These are phyloP conservation scores for Hycleus cichorii DNA, from an alignment of 1,140 invertebrate genomes.

Conservation along the genomic window DNA sequence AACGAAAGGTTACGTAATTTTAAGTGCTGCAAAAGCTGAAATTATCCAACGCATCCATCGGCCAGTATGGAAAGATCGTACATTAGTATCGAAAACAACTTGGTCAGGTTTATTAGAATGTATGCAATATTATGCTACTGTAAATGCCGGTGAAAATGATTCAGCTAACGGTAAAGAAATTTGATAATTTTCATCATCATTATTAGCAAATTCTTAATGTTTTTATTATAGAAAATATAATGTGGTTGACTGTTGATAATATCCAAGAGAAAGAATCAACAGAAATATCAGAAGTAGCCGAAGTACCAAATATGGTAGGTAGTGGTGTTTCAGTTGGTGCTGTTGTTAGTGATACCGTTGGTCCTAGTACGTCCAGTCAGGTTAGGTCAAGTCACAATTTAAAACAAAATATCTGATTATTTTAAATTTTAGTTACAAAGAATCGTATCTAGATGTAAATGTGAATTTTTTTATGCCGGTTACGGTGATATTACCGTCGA, in stretches of 20 bases:
- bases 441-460: constrained; percentile 93
- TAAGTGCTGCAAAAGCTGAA: constrained; percentile 92
- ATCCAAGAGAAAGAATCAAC: constrained; percentile 79
- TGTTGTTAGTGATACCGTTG: constrained; percentile 87
- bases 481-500: constrained; percentile 80
- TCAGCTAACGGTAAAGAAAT: constrained; percentile 38
- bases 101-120: constrained; percentile 93
- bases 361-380: constrained; percentile 59
- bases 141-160: constrained; percentile 69
- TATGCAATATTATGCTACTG: constrained; percentile 99
- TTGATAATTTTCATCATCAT: background rate
- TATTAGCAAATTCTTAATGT: too few relatives aligned
- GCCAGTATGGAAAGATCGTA: constrained; percentile 86
- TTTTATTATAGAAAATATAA: constrained; percentile 69
- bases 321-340: constrained; percentile 95
- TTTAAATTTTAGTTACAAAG: constrained; percentile 66
- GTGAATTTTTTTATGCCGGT: constrained; percentile 95
- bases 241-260: constrained; percentile 91
- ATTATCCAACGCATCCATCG: constrained; percentile 84
- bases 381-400: constrained; percentile 24
- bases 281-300: constrained; percentile 68
- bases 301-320: constrained; percentile 77
- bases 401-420: too few relatives aligned
- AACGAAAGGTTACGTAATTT: constrained; percentile 92
- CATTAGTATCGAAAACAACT: constrained; percentile 86